A percentile compares a stretch with the other conserved stretches of the same genome.
Conservation (phyloP, 2,113 vertebrate genomes). For the Craseonycteris thonglongyai region DNA sequence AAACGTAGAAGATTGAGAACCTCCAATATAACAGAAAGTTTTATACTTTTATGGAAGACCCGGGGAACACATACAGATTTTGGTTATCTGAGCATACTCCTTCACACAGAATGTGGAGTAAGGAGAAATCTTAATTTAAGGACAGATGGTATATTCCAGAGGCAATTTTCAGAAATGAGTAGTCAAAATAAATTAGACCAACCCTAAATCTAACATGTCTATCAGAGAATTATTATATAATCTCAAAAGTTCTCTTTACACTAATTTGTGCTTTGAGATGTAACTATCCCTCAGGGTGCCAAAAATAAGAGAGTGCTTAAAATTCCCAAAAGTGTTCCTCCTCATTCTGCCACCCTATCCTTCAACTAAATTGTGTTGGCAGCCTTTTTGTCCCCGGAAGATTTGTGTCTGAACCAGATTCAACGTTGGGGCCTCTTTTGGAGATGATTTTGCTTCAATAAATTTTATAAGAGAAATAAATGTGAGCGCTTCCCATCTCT, state of each 20-base stretch:
- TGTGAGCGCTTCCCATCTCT: neutral
- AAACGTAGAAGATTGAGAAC: neutral
- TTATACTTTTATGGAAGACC: neutral
- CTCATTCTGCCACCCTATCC: neutral
- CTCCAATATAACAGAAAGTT: neutral
- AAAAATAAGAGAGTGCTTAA: neutral
- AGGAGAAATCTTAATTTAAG: neutral
- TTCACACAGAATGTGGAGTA: neutral
- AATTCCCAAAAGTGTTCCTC: neutral
- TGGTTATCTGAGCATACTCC: neutral
- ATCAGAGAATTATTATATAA: neutral
- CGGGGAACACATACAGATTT: neutral
- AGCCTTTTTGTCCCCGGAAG: neutral
- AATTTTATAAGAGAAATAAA: conserved; percentile 41
- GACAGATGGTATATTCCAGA: neutral
- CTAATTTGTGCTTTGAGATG: neutral
- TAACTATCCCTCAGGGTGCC: neutral
- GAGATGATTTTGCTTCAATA: conserved; percentile 7
- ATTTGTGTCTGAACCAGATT: neutral
- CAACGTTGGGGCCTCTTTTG: neutral
- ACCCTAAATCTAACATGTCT: neutral
- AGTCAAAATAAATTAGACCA: conserved; percentile 27
- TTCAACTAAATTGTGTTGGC: neutral
- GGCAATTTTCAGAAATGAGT: conserved; percentile 32
- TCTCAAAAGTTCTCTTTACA: neutral